phyloP scores from a whole-genome alignment of 53 echinoderm and acorn worm genomes.

The Apostichopus leukothele region DNA sequence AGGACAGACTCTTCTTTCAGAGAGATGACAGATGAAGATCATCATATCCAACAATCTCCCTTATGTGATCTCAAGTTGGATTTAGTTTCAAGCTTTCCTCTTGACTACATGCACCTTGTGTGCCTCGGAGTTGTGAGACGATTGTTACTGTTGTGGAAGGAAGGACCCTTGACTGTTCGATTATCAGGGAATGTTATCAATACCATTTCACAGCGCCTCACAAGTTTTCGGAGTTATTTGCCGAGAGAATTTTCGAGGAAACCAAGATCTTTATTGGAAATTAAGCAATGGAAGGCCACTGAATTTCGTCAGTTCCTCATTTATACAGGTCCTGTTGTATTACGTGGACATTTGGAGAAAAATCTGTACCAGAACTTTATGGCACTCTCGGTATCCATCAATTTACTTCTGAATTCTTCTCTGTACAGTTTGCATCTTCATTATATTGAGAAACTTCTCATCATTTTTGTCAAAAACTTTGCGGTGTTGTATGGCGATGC shows the following conservation, averaged over 20 bases:
- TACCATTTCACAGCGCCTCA: background rate
- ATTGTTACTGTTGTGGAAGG: constrained; percentile 2
- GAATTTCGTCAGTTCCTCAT: constrained; percentile 46
- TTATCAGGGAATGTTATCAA: background rate
- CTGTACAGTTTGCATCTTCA: constrained; percentile 12
- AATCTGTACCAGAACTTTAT: constrained; percentile 19
- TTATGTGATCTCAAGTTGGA: constrained; percentile 1
- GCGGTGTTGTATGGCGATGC: constrained; percentile 31
- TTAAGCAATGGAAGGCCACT: constrained; percentile 53
- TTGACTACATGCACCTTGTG: constrained; percentile 42
- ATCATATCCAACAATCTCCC: constrained; percentile 19
- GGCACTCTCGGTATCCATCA: constrained; percentile 32
- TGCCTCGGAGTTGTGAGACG: constrained; percentile 47
- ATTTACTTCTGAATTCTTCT: constrained; percentile 27
- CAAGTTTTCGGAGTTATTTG: background rate
- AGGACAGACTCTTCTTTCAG: constrained; percentile 38
- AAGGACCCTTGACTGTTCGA: background rate
- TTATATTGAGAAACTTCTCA: constrained; percentile 47
- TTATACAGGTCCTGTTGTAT: constrained; percentile 46
- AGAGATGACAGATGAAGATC: constrained; percentile 26
- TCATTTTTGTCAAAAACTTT: constrained; percentile 31
- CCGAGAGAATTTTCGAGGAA: constrained; percentile 36
- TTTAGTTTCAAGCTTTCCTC: constrained; percentile 17
- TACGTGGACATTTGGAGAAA: constrained; percentile 4
- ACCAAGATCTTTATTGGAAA: constrained; percentile 37